A percentile compares a stretch with the other conserved stretches of the same genome.
phyloP scores from a whole-genome alignment of 2,797 vertebrate genomes.

The Hydrolagus colliei region DNA sequence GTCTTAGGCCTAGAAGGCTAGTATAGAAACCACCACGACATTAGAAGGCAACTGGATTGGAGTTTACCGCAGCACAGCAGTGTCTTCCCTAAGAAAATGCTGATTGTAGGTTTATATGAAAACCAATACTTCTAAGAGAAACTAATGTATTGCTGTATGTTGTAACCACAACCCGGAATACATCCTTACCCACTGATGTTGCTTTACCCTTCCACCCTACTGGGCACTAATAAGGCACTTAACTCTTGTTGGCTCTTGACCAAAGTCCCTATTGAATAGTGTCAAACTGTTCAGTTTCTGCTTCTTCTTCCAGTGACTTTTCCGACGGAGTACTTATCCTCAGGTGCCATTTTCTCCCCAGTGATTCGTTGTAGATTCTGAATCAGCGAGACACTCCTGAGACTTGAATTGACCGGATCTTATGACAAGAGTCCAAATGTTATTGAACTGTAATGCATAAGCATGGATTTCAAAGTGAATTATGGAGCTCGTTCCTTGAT shows the following conservation, averaged over 20 bases:
- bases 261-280: not conserved
- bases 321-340: not conserved
- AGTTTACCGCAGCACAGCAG: not conserved
- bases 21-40: too few relatives aligned
- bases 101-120: not conserved
- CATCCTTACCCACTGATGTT: not conserved
- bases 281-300: not conserved
- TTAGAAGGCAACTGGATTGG: not conserved
- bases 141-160: not conserved
- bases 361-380: not conserved
- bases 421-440: not conserved
- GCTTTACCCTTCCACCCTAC: not conserved
- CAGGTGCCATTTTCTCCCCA: conserved; percentile 2
- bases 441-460: not conserved
- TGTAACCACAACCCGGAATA: not conserved
- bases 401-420: not conserved
- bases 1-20: not conserved
- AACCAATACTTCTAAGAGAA: not conserved
- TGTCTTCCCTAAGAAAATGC: not conserved
- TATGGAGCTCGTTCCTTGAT: not conserved
- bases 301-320: not conserved
- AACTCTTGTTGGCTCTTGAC: not conserved
- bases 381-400: not conserved
- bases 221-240: not conserved
- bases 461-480: not conserved